phyloP scores from a whole-genome alignment of 2,113 vertebrate species.

The Peromyscus maniculatus region DNA sequence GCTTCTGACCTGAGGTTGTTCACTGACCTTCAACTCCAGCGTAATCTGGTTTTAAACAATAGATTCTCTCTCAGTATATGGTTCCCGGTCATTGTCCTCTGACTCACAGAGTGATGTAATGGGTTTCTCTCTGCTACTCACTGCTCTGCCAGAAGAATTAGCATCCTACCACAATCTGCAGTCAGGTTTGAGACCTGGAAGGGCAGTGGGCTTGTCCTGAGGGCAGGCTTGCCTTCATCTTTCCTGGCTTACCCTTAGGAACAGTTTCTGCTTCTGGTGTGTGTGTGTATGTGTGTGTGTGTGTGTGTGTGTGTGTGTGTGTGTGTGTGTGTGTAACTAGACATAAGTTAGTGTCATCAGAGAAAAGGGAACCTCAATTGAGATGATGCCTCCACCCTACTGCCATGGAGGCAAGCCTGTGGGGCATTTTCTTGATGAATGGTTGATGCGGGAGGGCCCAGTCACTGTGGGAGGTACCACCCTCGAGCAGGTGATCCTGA shows the following conservation, averaged over 20 bases:
- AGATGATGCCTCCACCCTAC: background rate
- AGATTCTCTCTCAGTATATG: background rate
- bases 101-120: background rate
- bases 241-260: background rate
- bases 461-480: background rate
- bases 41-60: background rate
- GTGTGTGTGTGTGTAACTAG: no score
- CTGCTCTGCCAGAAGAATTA: background rate
- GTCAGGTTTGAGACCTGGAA: background rate
- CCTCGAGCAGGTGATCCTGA: background rate
- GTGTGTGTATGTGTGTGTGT: background rate
- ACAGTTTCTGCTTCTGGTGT: background rate
- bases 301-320: background rate
- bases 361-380: background rate
- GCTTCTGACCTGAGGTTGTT: background rate
- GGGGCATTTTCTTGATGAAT: background rate
- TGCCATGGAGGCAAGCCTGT: background rate
- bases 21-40: background rate
- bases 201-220: background rate
- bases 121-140: background rate
- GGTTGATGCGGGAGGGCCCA: background rate
- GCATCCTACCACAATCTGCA: background rate
- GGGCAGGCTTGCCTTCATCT: background rate
- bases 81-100: background rate
- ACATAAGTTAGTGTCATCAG: background rate